Evolutionary conservation across 2,888 invertebrate species (phyloP).

Genomic region (Amorpha juglandis): DNA sequence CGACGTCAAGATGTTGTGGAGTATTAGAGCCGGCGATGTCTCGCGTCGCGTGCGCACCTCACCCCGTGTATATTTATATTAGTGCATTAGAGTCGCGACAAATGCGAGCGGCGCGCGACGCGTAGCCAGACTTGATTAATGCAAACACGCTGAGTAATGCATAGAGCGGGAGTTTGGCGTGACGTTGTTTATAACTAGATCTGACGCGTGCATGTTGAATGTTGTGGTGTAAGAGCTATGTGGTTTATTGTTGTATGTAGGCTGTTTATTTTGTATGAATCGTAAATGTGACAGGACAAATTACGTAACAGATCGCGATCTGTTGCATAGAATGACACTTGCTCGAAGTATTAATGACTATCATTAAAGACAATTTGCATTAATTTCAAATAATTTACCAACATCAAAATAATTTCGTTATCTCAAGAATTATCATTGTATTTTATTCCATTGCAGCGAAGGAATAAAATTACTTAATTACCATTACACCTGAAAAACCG

Average conservation of each 20-base stretch:
- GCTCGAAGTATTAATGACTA: too few species aligned
- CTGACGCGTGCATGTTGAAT: slow-evolving; percentile 19
- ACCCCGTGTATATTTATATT: slow-evolving; percentile 53
- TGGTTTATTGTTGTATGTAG: slow-evolving; percentile 4
- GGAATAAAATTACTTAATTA: too few species aligned
- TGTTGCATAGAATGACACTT: background rate
- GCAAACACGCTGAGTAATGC: slow-evolving; percentile 34
- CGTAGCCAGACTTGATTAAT: slow-evolving; percentile 45
- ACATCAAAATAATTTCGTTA: too few species aligned
- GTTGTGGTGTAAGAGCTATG: slow-evolving; percentile 9
- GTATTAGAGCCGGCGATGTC: slow-evolving; percentile 43
- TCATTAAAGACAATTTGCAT: too few species aligned
- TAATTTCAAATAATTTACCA: too few species aligned
- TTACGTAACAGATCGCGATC: background rate
- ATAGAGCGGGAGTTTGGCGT: slow-evolving; percentile 40
- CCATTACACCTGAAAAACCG: too few species aligned
- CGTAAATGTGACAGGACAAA: background rate
- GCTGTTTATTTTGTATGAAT: background rate
- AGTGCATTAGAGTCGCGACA: slow-evolving; percentile 44
- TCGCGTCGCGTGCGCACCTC: slow-evolving; percentile 42
- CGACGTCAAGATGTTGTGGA: slow-evolving; percentile 42
- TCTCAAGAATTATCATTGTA: too few species aligned
- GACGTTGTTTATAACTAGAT: slow-evolving; percentile 9
- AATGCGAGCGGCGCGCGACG: slow-evolving; percentile 22
- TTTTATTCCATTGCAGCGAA: too few species aligned